Evolutionary conservation across 2,888 invertebrate species (phyloP).

Genomic region (Drosophila diplacantha): DNA sequence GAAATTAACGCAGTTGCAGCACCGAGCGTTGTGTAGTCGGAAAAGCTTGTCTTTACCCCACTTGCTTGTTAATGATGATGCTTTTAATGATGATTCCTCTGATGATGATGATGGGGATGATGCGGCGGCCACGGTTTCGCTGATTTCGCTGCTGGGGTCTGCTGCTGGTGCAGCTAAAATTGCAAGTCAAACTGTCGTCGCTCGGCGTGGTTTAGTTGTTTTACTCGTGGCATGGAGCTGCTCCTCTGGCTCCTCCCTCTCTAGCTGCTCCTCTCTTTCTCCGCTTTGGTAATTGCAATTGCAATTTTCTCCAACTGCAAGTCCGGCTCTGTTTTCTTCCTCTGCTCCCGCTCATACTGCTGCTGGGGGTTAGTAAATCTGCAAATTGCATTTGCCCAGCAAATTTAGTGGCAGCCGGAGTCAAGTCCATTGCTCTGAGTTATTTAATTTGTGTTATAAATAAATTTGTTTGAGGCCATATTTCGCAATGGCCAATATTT

Average conservation of each 20-base stretch:
- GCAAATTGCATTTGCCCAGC: conserved; percentile 61
- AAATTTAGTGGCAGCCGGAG: conserved; percentile 51
- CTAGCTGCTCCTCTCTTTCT: conserved; percentile 27
- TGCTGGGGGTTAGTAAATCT: conserved; percentile 47
- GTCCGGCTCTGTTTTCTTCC: conserved; percentile 15
- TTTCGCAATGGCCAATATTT: conserved; percentile 31
- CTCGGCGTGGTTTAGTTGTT: conserved; percentile 61
- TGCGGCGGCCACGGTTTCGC: conserved; percentile 32
- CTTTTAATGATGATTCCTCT: conserved; percentile 30
- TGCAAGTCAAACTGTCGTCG: conserved; percentile 71
- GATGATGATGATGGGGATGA: conserved; percentile 34
- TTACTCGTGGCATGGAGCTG: conserved; percentile 36
- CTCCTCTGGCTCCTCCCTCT: conserved; percentile 1
- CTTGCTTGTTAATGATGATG: conserved; percentile 24
- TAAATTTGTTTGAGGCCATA: conserved; percentile 62
- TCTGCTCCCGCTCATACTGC: conserved; percentile 21
- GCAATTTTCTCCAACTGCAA: conserved; percentile 63
- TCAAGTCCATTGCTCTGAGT: conserved; percentile 50
- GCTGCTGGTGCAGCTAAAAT: conserved; percentile 49
- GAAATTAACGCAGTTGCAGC: not conserved
- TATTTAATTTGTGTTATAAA: conserved; percentile 72
- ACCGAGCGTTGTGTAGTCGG: conserved; percentile 9
- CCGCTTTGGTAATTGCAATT: conserved; percentile 67
- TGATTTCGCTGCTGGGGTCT: conserved; percentile 36
- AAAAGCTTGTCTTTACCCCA: conserved; percentile 1